These are phyloP conservation scores for Oophaga sylvatica DNA, from an alignment of 2,797 vertebrate genomes.

Conservation along the genomic window DNA sequence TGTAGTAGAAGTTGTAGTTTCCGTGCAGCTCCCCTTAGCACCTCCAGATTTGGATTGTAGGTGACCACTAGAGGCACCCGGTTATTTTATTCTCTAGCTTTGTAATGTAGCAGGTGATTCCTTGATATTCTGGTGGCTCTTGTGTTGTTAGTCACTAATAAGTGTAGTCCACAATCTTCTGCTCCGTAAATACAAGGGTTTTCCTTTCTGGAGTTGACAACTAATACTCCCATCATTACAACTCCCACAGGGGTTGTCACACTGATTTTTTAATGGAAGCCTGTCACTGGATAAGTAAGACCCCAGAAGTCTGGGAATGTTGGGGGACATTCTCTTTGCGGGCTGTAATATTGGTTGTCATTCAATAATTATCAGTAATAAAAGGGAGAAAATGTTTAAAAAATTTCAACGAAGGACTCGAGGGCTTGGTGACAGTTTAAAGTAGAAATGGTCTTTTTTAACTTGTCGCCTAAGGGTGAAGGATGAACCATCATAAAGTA, in stretches of 20 bases:
- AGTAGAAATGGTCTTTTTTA: not conserved
- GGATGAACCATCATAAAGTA: not conserved
- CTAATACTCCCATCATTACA: not conserved
- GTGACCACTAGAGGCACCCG: too few species aligned
- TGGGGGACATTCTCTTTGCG: not conserved
- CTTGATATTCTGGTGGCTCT: too few species aligned
- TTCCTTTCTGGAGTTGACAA: not conserved
- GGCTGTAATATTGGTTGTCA: not conserved
- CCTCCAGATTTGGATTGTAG: too few species aligned
- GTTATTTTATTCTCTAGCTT: too few species aligned
- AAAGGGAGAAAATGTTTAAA: not conserved
- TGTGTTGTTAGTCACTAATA: too few species aligned
- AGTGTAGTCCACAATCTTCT: too few species aligned
- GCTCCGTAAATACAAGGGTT: too few species aligned
- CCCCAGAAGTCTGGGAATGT: not conserved
- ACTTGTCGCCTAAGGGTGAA: not conserved
- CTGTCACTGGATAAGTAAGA: not conserved
- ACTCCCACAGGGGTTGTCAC: not conserved
- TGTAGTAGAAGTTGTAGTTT: too few species aligned
- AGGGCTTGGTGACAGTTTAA: not conserved
- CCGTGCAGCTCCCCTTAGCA: too few species aligned
- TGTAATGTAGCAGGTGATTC: too few species aligned
- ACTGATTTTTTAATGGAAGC: too few species aligned
- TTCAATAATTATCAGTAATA: not conserved
- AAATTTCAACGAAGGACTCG: not conserved